These are phyloP conservation scores for Anguilla pacifica DNA, from an alignment of 2,797 vertebrate genomes.

Conservation along the genomic window DNA sequence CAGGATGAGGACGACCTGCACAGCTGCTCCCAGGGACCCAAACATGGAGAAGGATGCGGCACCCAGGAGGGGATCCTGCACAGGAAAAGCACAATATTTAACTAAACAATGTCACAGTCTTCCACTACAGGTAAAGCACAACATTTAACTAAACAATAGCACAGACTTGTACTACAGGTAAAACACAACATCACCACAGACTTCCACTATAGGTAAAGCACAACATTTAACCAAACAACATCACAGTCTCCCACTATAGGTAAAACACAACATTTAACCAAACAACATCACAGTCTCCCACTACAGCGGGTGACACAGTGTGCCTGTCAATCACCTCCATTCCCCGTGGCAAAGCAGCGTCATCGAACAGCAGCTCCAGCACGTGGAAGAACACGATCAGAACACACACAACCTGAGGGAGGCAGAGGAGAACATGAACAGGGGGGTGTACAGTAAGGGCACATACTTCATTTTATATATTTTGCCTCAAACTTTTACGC, in stretches of 20 bases:
- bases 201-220: background rate
- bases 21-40: constrained; percentile 89
- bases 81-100: background rate
- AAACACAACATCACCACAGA: background rate
- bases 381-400: constrained; percentile 93
- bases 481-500: too few species aligned
- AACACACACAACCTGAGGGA: constrained; percentile 85
- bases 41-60: constrained; percentile 94
- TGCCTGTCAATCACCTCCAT: constrained; percentile 79
- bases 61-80: constrained; percentile 85
- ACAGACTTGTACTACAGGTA: background rate
- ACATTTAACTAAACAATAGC: background rate
- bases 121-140: background rate
- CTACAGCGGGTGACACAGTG: background rate
- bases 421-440: constrained; percentile 15
- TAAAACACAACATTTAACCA: background rate
- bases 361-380: constrained; percentile 92
- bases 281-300: background rate
- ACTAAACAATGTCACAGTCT: background rate
- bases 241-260: background rate
- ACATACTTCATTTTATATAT: background rate
- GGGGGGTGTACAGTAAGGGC: background rate
- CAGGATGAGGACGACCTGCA: constrained; percentile 96
- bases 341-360: constrained; percentile 90
- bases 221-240: background rate